phyloP scores from a whole-genome alignment of 2,113 vertebrate genomes.

The Elephas maximus region DNA sequence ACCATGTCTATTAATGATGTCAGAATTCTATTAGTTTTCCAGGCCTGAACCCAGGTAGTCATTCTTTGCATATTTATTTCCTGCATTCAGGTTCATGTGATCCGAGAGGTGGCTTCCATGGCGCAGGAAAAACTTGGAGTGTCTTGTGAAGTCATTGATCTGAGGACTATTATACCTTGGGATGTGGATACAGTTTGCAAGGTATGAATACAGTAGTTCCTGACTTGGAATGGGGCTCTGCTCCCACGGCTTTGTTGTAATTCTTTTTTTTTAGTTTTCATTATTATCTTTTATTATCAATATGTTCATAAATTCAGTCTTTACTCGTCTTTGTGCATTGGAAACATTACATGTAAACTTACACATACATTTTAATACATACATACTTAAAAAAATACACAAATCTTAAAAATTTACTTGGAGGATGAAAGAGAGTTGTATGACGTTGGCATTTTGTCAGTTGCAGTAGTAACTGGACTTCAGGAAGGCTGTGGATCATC shows the following conservation, averaged over 20 bases:
- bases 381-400: neutral
- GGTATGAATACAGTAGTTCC: slow-evolving; percentile 86
- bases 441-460: neutral
- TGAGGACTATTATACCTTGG: slow-evolving; percentile 98
- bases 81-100: slow-evolving; percentile 94
- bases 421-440: too few relatives aligned
- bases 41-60: neutral
- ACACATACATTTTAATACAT: neutral
- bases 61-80: neutral
- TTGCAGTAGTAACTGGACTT: neutral
- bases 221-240: neutral
- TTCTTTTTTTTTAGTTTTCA: neutral
- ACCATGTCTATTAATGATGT: neutral
- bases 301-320: neutral
- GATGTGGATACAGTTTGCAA: slow-evolving; percentile 97
- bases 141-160: slow-evolving; percentile 97
- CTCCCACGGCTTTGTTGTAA: neutral
- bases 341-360: neutral
- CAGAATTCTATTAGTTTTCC: neutral
- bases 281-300: neutral
- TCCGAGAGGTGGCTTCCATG: slow-evolving; percentile 96
- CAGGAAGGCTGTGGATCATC: neutral
- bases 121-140: slow-evolving; percentile 98
- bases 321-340: neutral
- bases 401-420: neutral